Evolutionary conservation across 2,113 vertebrate species (phyloP).

Genomic region (Gracilinanus agilis): DNA sequence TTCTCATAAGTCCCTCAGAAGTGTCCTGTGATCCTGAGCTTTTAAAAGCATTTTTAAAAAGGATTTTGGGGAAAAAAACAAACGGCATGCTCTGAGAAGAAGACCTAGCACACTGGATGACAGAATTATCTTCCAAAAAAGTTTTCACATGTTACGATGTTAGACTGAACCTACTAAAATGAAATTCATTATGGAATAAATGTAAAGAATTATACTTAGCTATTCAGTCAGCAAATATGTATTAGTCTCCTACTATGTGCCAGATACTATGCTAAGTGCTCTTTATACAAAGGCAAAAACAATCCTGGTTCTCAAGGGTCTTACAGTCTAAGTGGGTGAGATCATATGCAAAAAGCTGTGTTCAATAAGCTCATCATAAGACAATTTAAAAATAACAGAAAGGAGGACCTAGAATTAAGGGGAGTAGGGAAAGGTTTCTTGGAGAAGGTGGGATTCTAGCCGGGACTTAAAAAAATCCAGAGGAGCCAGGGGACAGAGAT

Average conservation of each 20-base stretch:
- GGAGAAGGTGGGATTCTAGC: neutral
- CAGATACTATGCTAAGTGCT: neutral
- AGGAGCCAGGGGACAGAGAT: no score
- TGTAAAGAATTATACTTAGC: neutral
- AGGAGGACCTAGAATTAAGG: neutral
- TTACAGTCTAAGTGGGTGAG: neutral
- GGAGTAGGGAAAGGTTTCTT: neutral
- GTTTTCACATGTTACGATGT: neutral
- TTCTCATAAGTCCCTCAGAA: no score
- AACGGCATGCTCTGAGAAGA: neutral
- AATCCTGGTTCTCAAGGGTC: neutral
- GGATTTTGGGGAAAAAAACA: neutral
- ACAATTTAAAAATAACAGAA: neutral
- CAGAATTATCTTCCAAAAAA: neutral
- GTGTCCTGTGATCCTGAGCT: neutral
- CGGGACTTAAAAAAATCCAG: no score
- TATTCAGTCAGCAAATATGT: neutral
- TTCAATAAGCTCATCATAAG: neutral
- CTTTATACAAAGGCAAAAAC: neutral
- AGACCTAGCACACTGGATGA: neutral
- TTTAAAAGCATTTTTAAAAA: neutral
- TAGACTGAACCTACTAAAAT: neutral
- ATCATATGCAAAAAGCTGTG: neutral
- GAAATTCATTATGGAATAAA: neutral
- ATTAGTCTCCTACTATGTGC: neutral